Conservation (phyloP, 1,140 invertebrate species). For the Ooceraea biroi region DNA sequence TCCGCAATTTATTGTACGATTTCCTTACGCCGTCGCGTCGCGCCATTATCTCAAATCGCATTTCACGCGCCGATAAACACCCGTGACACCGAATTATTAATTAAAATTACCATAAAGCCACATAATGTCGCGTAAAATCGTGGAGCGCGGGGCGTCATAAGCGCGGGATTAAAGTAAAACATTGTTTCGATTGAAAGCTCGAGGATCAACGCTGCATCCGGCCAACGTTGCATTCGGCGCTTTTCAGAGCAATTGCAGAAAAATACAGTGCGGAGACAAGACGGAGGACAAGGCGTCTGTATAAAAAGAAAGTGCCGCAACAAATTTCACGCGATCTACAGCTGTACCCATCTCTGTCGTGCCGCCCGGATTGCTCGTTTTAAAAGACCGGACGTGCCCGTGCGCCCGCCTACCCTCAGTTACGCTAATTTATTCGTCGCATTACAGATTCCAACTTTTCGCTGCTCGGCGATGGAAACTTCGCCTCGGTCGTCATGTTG, state of each 20-base stretch:
- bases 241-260: background rate
- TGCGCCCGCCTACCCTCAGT: too few relatives aligned
- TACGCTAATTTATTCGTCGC: background rate
- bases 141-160: constrained; percentile 16
- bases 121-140: constrained; percentile 44
- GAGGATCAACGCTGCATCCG: constrained; percentile 18
- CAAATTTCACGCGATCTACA: background rate
- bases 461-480: background rate
- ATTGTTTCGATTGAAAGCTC: constrained; percentile 21
- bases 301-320: background rate
- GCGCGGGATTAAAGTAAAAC: constrained; percentile 42
- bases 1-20: constrained; percentile 13
- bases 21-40: constrained; percentile 14
- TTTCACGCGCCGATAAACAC: constrained; percentile 49
- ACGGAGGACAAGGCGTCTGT: too few relatives aligned
- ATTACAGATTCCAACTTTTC: constrained; percentile 3
- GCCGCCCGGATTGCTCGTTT: background rate
- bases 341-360: background rate
- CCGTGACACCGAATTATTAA: constrained; percentile 47
- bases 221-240: background rate
- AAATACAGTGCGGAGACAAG: too few relatives aligned
- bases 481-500: background rate
- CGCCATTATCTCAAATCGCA: constrained; percentile 26
- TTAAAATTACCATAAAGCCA: constrained; percentile 56
- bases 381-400: background rate